phyloP scores from a whole-genome alignment of 2,888 invertebrate genomes.

The Thysanoteuthis rhombus region DNA sequence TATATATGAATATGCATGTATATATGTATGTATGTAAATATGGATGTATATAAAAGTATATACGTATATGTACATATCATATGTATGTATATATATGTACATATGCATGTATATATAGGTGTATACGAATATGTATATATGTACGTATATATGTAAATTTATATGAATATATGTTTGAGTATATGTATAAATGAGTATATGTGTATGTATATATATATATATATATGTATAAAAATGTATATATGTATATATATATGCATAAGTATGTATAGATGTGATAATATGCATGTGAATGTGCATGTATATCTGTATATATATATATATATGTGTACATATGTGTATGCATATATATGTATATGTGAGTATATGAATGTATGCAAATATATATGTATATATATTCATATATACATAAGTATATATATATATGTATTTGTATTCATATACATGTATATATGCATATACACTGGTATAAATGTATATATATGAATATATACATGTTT shows the following conservation, averaged over 20 bases:
- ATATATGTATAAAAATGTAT: too few relatives aligned
- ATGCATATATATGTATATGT: neutral
- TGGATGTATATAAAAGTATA: neutral
- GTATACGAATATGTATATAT: neutral
- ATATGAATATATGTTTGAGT: too few relatives aligned
- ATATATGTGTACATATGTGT: neutral
- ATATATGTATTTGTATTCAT: neutral
- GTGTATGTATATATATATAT: neutral
- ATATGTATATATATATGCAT: neutral
- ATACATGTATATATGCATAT: neutral
- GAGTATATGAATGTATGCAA: neutral
- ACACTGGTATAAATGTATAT: neutral
- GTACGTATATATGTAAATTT: too few relatives aligned
- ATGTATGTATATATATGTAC: neutral
- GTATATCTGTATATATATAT: neutral
- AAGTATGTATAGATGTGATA: neutral
- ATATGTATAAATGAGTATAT: slow-evolving; percentile 1
- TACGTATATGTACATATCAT: neutral
- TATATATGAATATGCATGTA: slow-evolving; percentile 30
- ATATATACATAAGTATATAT: neutral
- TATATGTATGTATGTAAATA: slow-evolving; percentile 17
- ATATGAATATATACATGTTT: neutral
- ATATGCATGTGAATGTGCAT: too few relatives aligned
- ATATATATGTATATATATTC: slow-evolving; percentile 13
- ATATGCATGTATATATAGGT: neutral